These are phyloP conservation scores for Sipha flava DNA, from an alignment of 1,140 invertebrate species.

Conservation along the genomic window DNA sequence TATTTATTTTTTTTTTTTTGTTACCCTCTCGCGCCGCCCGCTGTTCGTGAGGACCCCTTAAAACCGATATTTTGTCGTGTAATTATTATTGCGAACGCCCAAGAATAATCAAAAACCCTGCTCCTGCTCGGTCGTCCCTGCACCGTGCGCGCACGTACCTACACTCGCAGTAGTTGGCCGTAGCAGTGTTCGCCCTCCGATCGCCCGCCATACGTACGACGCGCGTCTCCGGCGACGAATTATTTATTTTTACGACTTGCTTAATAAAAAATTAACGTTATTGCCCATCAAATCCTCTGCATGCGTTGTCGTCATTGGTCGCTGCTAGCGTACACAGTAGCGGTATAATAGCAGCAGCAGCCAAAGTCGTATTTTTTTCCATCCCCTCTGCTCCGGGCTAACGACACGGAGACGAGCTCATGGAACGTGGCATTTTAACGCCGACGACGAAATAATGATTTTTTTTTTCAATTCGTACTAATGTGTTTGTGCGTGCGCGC, in stretches of 20 bases:
- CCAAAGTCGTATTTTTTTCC: not conserved
- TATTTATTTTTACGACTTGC: slow-evolving; percentile 21
- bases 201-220: not conserved
- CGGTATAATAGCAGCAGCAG: not conserved
- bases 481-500: too few relatives aligned
- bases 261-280: not conserved
- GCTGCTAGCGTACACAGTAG: too few relatives aligned
- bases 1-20: not conserved
- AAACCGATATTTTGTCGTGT: slow-evolving; percentile 28
- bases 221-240: not conserved
- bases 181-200: not conserved
- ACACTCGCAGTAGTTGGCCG: not conserved
- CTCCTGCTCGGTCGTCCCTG: too few relatives aligned
- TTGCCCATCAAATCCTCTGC: not conserved
- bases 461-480: too few relatives aligned
- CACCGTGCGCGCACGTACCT: too few relatives aligned
- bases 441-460: too few relatives aligned
- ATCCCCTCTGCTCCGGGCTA: too few relatives aligned
- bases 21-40: slow-evolving; percentile 39
- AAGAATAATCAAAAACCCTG: not conserved
- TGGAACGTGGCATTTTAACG: too few relatives aligned
- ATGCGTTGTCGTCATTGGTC: not conserved
- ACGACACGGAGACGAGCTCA: too few relatives aligned
- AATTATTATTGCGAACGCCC: slow-evolving; percentile 13
- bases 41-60: not conserved